Evolutionary conservation across 1,140 invertebrate species (phyloP), one percentile per base, ranked within the genome.

Genomic region (Atta cephalotes): DNA sequence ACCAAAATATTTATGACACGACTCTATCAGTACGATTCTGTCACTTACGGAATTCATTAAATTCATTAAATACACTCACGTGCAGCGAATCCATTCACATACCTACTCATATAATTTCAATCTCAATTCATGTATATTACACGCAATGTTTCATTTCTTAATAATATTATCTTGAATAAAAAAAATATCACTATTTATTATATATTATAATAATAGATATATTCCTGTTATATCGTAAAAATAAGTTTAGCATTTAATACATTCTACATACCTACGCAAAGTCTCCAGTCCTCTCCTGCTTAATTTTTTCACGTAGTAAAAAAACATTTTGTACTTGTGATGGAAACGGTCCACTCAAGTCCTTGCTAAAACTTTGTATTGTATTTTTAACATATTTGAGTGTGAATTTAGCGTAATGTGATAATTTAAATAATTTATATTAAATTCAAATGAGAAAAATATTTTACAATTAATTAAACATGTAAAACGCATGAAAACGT

Each of bases 1-100:
- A 31, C 58, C 80, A 18, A 71, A 16, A 72, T 89, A 90, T 87
- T 90, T 90, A 89, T 89, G 88, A 85, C 74, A 63, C 66, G 80
- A 65, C 71, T 78, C 60, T 90, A 89, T 90, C 88, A 45, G 76
- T 49, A 74, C 31, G 35, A 65, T 35, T 85, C 82, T 58, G 70
- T 76, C 80, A 76, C 56, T 84, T 84, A 49, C 80, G 39, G 14
- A 62, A 84, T 84, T 84, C 80, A 84, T 84, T 84, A 62, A 84
- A 84, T 51, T 62, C 45, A n/a, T 62, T n/a, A 39, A 39, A 53
- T 51, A 49, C 66, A 60, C 53, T 28, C 66, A 49, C 60, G 58
- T 51, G 80, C 53, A 21, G 53, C 49, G 18, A 82, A 72, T 72
- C 56, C 39, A 63, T 28, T 74, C 53, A 68, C 56, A 2, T 5